Evolutionary conservation across 2,888 invertebrate genomes (phyloP).

Genomic region (Furcula furcula): DNA sequence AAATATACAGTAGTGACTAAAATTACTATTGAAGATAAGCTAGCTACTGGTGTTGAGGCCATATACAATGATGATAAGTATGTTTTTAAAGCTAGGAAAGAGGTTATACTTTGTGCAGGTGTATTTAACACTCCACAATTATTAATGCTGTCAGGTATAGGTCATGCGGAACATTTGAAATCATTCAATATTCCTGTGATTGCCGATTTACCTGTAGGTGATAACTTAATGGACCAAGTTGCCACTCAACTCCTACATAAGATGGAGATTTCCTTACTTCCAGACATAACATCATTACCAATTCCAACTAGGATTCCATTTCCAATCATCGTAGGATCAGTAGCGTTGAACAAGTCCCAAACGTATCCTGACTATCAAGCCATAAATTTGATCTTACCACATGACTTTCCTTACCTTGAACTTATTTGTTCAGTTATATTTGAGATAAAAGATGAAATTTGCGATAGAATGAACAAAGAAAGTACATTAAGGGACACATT

Average conservation of each 20-base stretch:
- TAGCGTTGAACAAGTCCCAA: conserved; percentile 12
- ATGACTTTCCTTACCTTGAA: conserved; percentile 22
- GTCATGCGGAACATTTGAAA: conserved; percentile 15
- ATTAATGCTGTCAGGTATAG: conserved; percentile 20
- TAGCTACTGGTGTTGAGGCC: conserved; percentile 14
- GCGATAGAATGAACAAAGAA: conserved; percentile 52
- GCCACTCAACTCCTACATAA: conserved; percentile 5
- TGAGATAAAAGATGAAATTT: conserved; percentile 15
- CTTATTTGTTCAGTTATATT: conserved; percentile 12
- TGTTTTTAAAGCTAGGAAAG: conserved; percentile 16
- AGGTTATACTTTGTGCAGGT: conserved; percentile 20
- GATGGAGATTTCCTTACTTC: conserved; percentile 3
- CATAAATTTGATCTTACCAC: conserved; percentile 13
- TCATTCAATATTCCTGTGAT: conserved; percentile 9
- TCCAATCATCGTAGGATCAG: conserved; percentile 18
- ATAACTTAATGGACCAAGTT: conserved; percentile 10
- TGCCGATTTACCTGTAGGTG: conserved; percentile 19
- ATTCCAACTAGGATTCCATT: conserved; percentile 17
- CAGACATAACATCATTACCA: background rate
- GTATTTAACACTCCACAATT: conserved; percentile 17
- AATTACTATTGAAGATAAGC: conserved; percentile 12
- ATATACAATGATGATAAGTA: conserved; percentile 5
- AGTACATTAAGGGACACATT: conserved; percentile 16
- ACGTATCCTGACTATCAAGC: conserved; percentile 17
- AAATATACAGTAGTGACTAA: conserved; percentile 14